Evolutionary conservation across 2,113 vertebrate species (phyloP).

Genomic region (Pseudorhombus dupliciocellatus): DNA sequence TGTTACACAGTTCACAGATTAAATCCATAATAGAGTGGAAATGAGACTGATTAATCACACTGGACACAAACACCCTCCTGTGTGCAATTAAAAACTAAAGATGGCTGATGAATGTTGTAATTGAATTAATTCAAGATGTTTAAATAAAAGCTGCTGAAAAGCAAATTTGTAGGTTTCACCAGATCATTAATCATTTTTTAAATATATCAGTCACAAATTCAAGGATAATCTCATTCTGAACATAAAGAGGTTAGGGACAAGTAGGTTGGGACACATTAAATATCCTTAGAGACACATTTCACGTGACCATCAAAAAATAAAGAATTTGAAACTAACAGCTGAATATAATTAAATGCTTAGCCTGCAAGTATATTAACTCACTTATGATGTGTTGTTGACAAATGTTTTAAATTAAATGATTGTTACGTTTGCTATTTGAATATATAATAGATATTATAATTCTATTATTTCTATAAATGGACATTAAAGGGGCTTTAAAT

Average conservation of each 20-base stretch:
- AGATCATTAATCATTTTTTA: not conserved
- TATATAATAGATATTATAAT: no score
- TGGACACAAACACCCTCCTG: not conserved
- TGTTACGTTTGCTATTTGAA: no score
- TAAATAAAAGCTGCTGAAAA: not conserved
- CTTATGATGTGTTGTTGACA: not conserved
- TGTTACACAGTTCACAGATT: not conserved
- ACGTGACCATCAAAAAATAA: no score
- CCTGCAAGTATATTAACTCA: not conserved
- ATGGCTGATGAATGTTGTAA: not conserved
- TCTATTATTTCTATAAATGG: no score
- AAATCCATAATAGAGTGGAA: not conserved
- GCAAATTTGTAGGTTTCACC: not conserved
- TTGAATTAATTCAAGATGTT: not conserved
- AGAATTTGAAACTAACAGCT: not conserved
- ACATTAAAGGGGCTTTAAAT: no score
- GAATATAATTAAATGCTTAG: not conserved
- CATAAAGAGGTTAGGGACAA: not conserved
- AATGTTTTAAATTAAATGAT: not conserved
- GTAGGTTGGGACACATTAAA: no score
- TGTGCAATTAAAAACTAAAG: slow-evolving; percentile 1
- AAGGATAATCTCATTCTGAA: not conserved
- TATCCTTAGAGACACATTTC: no score
- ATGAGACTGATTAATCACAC: not conserved
- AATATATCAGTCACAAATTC: not conserved